Conservation (phyloP, 2,888 invertebrate genomes). For the Brachypterus glaber region DNA sequence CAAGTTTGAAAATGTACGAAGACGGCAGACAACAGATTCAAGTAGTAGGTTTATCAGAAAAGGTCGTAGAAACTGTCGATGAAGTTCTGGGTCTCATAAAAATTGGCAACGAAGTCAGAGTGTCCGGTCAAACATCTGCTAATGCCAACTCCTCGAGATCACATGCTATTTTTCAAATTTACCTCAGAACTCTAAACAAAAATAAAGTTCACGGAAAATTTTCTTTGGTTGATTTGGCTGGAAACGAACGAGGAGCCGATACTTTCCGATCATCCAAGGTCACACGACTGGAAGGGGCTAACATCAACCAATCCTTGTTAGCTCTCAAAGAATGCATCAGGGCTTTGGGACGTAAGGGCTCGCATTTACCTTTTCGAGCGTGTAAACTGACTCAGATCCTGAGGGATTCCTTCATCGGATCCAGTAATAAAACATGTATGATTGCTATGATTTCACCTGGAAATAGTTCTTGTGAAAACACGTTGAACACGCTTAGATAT, state of each 20-base stretch:
- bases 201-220: constrained; percentile 91
- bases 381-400: constrained; percentile 89
- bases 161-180: constrained; percentile 98
- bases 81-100: constrained; percentile 89
- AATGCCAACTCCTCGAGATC: constrained; percentile 97
- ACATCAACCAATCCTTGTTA: constrained; percentile 93
- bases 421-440: constrained; percentile 98
- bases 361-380: constrained; percentile 94
- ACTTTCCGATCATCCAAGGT: constrained; percentile 92
- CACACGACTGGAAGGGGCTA: constrained; percentile 91
- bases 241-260: constrained; percentile 97
- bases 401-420: constrained; percentile 95
- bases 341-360: constrained; percentile 87
- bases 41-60: constrained; percentile 91
- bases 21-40: constrained; percentile 97
- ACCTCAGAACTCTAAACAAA: constrained; percentile 59
- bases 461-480: constrained; percentile 92
- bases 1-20: constrained; percentile 87
- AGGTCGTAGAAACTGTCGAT: constrained; percentile 78
- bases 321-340: constrained; percentile 98
- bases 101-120: constrained; percentile 78
- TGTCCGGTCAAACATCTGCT: constrained; percentile 95
- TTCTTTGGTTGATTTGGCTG: constrained; percentile 93
- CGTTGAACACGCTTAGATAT: constrained; percentile 93
- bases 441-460: constrained; percentile 99